Base-by-base conservation (phyloP, 2,888 invertebrate species). In the Oscheius onirici region DNA sequence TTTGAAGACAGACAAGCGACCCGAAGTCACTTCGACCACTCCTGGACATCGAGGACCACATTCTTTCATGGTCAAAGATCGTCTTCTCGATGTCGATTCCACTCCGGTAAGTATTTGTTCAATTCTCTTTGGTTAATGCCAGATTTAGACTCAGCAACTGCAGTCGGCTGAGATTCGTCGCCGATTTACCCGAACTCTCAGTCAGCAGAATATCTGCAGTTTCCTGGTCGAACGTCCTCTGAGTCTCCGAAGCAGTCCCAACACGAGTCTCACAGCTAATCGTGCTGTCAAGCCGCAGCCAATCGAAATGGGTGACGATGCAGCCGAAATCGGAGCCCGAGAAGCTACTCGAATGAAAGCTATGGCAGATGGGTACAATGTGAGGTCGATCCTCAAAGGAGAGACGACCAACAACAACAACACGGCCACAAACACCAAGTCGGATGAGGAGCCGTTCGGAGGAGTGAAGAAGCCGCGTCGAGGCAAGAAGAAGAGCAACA, bases 311-410 rank as follows among this genome's bases (percentile, higher is more conserved):
- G 34, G 57, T 1, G 57, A 57, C 40, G 57, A 57, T 8, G 57
- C 57, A 3, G 28, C 34, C 17, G 57, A 57, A n/a, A 57, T 57
- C 15, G 57, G 57, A 28, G 28, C 57, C n/a, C 28, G 57, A 13
- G 57, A 57, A 20, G 57, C 57, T 1, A 57, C 57, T 15, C 28
- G 57, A n/a, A 34, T 57, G 8, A 13, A 20, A 11, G n/a, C 22
- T 13, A 57, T 57, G 57, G 17, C 17, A 1, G 28, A 40, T 40
- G 34, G 28, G n/a, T 40, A 57, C 34, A 34, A 34, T 5, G 8
- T n/a, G 3, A 8, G 2, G 34, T n/a, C 57, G 3, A 17, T 57
- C 8, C 17, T 13, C 34, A 57, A 57, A 40, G 57, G 34, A 34
- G 34, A 34, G 34, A n/a, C n/a, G n/a, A 34, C 34, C 34, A 34